Conservation (phyloP, 1,140 invertebrate genomes). For the Drosophila bocqueti region DNA sequence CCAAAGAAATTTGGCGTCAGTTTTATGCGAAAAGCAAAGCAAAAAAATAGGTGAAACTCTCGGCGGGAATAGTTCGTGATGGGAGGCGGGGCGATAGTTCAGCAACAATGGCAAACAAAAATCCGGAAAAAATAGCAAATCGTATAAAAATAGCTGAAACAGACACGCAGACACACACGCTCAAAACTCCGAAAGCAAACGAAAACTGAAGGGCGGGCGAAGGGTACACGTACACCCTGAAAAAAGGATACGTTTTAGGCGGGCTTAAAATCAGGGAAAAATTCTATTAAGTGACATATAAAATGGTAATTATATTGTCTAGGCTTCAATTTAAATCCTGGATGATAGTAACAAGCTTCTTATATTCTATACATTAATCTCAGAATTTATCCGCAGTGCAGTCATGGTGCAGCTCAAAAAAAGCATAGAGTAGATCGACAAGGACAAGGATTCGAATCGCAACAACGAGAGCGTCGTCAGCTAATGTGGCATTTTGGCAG, state of each 20-base stretch:
- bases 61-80: conserved; percentile 7
- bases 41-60: conserved; percentile 49
- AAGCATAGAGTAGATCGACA: conserved; percentile 33
- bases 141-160: conserved; percentile 76
- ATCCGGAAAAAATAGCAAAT: conserved; percentile 81
- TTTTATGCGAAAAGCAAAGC: conserved; percentile 60
- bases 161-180: conserved; percentile 52
- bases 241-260: not conserved
- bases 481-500: conserved; percentile 72
- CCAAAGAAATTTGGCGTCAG: conserved; percentile 83
- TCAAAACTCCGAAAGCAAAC: conserved; percentile 28
- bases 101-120: conserved; percentile 78
- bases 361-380: not conserved
- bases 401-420: not conserved
- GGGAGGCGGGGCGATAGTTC: conserved; percentile 6
- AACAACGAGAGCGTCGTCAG: conserved; percentile 33
- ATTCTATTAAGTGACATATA: not conserved
- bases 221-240: conserved; percentile 19
- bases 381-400: conserved; percentile 5
- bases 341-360: too few relatives aligned
- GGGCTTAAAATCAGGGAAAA: not conserved
- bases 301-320: not conserved
- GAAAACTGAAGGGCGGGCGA: conserved; percentile 6
- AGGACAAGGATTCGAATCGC: conserved; percentile 35
- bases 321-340: not conserved